Percentiles rank a stretch among this genome's conserved stretches.
Evolutionary conservation across 2,113 vertebrate genomes (phyloP).

Genomic region (Melospiza georgiana): DNA sequence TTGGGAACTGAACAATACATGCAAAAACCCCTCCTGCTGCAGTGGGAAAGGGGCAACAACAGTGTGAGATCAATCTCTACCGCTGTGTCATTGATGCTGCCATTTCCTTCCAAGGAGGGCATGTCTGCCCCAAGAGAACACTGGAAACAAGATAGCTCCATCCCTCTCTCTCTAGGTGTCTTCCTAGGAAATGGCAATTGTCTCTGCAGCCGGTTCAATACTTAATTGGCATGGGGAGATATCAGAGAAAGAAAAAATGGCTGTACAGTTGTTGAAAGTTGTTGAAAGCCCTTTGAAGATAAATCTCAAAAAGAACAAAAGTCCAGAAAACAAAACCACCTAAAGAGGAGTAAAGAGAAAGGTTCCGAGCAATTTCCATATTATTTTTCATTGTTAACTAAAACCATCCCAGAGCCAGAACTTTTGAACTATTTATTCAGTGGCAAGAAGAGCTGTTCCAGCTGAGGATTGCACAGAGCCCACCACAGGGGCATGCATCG

Average conservation of each 20-base stretch:
- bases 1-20: accelerated
- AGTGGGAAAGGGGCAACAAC: background rate
- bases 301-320: background rate
- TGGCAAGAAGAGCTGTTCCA: background rate
- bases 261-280: background rate
- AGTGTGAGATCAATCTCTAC: background rate
- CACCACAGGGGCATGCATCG: accelerated
- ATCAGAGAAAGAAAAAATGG: background rate
- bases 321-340: background rate
- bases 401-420: background rate
- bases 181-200: background rate
- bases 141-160: background rate
- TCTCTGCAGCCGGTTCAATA: background rate
- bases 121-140: background rate
- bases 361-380: background rate
- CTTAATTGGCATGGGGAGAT: background rate
- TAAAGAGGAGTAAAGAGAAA: background rate
- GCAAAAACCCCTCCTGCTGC: background rate
- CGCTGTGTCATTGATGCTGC: background rate
- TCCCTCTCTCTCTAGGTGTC: background rate
- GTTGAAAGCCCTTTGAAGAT: background rate
- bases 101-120: background rate
- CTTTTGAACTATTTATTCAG: background rate
- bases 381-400: background rate
- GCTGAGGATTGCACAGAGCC: background rate